A percentile compares a stretch with the other conserved stretches of the same genome.
phyloP scores from a whole-genome alignment of 2,797 vertebrate species.

The Catharus ustulatus region DNA sequence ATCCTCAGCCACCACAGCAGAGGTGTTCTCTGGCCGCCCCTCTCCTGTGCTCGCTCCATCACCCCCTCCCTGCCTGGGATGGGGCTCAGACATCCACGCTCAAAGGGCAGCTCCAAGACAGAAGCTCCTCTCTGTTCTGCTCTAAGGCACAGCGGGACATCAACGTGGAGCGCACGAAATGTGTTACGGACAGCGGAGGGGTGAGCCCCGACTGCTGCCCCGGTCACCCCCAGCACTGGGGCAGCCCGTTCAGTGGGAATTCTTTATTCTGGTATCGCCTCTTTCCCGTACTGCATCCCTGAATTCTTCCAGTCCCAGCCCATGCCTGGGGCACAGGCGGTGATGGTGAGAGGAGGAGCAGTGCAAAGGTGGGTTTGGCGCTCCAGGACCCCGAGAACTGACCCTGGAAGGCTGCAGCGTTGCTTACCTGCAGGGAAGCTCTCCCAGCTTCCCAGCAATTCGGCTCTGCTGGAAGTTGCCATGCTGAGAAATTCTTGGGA shows the following conservation, averaged over 20 bases:
- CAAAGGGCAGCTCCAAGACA: background rate
- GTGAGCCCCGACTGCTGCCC: background rate
- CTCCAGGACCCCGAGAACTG: accelerated
- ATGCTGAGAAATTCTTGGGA: background rate
- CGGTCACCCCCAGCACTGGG: background rate
- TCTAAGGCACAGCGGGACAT: background rate
- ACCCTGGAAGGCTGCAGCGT: accelerated
- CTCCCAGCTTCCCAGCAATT: background rate
- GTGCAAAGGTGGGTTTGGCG: background rate
- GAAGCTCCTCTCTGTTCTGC: background rate
- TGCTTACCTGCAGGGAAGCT: accelerated
- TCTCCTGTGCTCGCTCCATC: background rate
- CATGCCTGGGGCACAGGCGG: background rate
- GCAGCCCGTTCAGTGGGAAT: accelerated
- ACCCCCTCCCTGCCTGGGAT: accelerated
- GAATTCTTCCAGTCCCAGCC: background rate
- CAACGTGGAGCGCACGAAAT: accelerated
- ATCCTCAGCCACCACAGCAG: background rate
- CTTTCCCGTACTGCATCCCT: background rate
- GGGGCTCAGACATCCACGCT: background rate
- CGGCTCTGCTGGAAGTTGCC: background rate
- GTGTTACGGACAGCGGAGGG: accelerated
- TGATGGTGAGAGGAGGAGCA: background rate
- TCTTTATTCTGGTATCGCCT: background rate
- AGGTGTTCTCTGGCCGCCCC: background rate